Evolutionary conservation across 2,888 invertebrate species (phyloP), one percentile per base, ranked within the genome.

Genomic region (Polia nebulosa): DNA sequence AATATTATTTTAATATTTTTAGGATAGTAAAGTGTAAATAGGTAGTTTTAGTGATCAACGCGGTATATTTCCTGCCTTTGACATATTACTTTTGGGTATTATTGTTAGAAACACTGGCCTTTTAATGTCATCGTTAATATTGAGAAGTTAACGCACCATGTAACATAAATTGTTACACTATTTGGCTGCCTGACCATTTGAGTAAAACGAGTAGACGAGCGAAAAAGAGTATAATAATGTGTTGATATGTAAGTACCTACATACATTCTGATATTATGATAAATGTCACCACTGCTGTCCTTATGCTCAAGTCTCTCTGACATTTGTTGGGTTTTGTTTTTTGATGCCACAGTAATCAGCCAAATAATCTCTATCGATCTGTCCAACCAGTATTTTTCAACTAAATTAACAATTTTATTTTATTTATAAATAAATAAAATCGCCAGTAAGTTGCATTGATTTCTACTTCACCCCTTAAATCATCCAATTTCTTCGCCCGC

Each of bases 21-120:
- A 59, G 36, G n/a, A 36, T 55, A 59, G 4, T 57, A 36, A 41
- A 41, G 51, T 73, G 69, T 75, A 73, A 36, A 73, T 69, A 69
- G 20, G 34, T 53, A 36, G 29, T 57, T 41, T 45, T 68, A 60
- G 20, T 41, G 41, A 60, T 68, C 51, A 60, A 61, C 20, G 27
- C 34, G 20, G 25, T 41, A 29, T 52, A 56, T 59, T 65, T 55
- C 41, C 52, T 66, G 45, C 17, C 20, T 45, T 45, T 51, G 45
- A 60, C 22, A 25, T 57, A 22, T 29, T 32, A 36, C 51, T 20
- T 20, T 32, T 49, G 55, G 68, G 66, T 66, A 58, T 72, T 73
- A 49, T 49, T 67, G 49, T 22, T 53, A 66, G 27, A 22, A 47
- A 49, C 13, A 44, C 36, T 13, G 47, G 17, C 25, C 15, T 51